Evolutionary conservation across 2,888 invertebrate species (phyloP).

Genomic region (Campoletis raptor): DNA sequence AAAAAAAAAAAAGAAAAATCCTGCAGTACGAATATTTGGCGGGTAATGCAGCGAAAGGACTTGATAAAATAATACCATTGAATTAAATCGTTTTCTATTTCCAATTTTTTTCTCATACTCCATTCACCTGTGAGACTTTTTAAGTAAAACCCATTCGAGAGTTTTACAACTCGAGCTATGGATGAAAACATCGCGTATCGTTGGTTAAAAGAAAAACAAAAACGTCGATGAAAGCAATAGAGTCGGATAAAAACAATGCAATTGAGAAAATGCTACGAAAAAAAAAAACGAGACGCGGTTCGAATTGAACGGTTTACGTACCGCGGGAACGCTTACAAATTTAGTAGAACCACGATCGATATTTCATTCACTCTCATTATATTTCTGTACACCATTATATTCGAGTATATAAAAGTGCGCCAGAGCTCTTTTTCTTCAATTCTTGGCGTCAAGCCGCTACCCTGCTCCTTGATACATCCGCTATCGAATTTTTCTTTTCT

Average conservation of each 20-base stretch:
- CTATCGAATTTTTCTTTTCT: constrained; percentile 4
- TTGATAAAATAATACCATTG: constrained; percentile 35
- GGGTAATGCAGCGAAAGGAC: constrained; percentile 1
- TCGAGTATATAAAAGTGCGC: background rate
- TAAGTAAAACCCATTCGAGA: constrained; percentile 21
- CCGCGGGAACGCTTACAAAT: constrained; percentile 31
- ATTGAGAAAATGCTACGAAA: background rate
- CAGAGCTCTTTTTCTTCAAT: constrained; percentile 12
- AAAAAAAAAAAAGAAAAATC: background rate
- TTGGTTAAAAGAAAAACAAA: background rate
- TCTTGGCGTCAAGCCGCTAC: background rate
- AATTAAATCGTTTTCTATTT: constrained; percentile 24
- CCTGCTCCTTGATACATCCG: background rate
- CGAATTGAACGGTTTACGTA: constrained; percentile 29
- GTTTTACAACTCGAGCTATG: constrained; percentile 3
- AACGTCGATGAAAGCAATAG: constrained; percentile 19
- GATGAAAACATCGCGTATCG: background rate
- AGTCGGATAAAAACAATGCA: constrained; percentile 25
- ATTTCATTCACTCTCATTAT: constrained; percentile 40
- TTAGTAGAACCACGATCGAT: constrained; percentile 40
- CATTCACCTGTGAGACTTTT: background rate
- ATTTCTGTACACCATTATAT: background rate
- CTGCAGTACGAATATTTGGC: constrained; percentile 20
- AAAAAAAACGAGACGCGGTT: constrained; percentile 27
- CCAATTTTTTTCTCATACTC: constrained; percentile 17